Evolutionary conservation across 2,113 vertebrate genomes (phyloP).

Genomic region (Dissostichus mawsoni): DNA sequence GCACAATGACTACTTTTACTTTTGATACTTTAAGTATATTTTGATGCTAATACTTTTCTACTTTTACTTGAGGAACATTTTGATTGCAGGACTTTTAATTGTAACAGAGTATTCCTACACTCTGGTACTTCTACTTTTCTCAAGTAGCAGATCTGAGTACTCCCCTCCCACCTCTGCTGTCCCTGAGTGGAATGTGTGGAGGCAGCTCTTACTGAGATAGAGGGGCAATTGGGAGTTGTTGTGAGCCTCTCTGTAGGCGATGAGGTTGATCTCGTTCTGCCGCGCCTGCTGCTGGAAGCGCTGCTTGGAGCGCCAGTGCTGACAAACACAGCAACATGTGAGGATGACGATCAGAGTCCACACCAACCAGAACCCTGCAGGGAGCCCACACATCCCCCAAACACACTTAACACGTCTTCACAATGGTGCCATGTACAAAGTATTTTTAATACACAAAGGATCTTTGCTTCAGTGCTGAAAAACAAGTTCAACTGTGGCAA

Average conservation of each 20-base stretch:
- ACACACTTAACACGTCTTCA: background rate
- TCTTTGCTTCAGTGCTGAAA: background rate
- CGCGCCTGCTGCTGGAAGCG: constrained; percentile 95
- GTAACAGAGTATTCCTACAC: no score
- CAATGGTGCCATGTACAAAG: background rate
- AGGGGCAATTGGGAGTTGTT: constrained; percentile 93
- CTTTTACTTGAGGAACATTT: no score
- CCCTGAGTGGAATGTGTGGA: background rate
- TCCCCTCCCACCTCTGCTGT: no score
- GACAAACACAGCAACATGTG: constrained; percentile 93
- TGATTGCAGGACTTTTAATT: no score
- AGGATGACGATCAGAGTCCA: constrained; percentile 95
- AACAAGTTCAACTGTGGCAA: background rate
- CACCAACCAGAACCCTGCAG: constrained; percentile 97
- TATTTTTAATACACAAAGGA: no score
- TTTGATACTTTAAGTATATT: no score
- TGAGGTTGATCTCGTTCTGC: constrained; percentile 97
- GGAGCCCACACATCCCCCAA: background rate
- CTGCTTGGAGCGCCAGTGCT: constrained; percentile 94
- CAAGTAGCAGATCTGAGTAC: background rate
- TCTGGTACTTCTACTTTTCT: background rate
- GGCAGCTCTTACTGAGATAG: constrained; percentile 91
- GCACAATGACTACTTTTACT: no score
- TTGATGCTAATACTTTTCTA: no score
- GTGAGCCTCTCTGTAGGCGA: constrained; percentile 94